Evolutionary conservation across 2,797 vertebrate genomes (phyloP).

Genomic region (Decapterus maruadsi): DNA sequence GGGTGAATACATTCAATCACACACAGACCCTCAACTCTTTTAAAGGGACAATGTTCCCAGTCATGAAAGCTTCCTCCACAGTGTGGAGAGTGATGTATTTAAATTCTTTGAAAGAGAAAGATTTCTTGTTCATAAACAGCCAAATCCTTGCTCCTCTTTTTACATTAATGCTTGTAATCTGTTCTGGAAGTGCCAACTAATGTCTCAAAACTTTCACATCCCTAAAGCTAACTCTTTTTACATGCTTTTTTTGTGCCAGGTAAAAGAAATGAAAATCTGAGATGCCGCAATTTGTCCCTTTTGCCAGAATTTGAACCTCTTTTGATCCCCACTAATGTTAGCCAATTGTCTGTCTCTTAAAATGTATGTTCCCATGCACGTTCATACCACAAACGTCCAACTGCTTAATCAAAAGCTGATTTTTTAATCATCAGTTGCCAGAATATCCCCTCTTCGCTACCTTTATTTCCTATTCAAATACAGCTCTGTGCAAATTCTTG

Average conservation of each 20-base stretch:
- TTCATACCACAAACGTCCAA: constrained; percentile 7
- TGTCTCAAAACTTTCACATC: constrained; percentile 35
- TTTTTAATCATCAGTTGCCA: constrained; percentile 51
- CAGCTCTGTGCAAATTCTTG: constrained; percentile 51
- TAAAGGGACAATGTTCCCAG: constrained; percentile 78
- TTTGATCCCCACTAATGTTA: constrained; percentile 27
- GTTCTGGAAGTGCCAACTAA: constrained; percentile 48
- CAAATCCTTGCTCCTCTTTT: constrained; percentile 46
- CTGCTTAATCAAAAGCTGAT: constrained; percentile 41
- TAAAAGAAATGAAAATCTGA: constrained; percentile 25
- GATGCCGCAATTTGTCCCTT: constrained; percentile 24
- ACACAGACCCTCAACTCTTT: constrained; percentile 78
- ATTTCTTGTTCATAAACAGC: constrained; percentile 64
- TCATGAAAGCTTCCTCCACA: constrained; percentile 67
- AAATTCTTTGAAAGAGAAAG: constrained; percentile 50
- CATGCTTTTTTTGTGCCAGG: background rate
- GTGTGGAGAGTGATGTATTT: constrained; percentile 58
- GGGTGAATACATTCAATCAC: constrained; percentile 84
- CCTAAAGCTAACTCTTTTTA: constrained; percentile 42
- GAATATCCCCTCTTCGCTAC: constrained; percentile 24
- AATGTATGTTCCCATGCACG: constrained; percentile 4
- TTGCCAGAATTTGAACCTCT: constrained; percentile 28
- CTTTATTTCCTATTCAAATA: constrained; percentile 44
- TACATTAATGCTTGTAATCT: constrained; percentile 47
- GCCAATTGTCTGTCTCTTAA: constrained; percentile 25